phyloP scores from a whole-genome alignment of 2,797 vertebrate genomes.

The Gallinago solitaria region DNA sequence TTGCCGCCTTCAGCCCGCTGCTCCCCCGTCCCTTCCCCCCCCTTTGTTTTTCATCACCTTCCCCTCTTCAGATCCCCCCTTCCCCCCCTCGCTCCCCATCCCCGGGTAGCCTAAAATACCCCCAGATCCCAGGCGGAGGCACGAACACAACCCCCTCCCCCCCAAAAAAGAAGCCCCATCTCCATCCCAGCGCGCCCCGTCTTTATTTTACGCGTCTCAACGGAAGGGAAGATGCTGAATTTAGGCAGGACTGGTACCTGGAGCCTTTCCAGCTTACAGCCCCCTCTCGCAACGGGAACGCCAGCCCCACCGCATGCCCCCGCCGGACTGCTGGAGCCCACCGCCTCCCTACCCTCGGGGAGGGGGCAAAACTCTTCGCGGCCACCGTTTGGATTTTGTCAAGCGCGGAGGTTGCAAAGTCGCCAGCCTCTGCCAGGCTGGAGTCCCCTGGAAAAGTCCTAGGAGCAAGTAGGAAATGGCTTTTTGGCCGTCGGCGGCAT shows the following conservation, averaged over 20 bases:
- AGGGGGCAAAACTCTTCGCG: background rate
- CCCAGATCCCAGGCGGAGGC: background rate
- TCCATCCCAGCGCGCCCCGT: background rate
- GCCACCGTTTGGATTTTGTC: constrained; percentile 31
- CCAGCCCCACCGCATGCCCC: background rate
- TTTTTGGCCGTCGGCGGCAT: constrained; percentile 12
- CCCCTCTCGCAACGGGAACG: background rate
- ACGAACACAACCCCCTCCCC: background rate
- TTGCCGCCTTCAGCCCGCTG: background rate
- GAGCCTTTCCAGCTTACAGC: constrained; percentile 34
- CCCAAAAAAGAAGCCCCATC: background rate
- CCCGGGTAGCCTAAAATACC: background rate
- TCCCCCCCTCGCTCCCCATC: background rate
- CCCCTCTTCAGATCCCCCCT: background rate
- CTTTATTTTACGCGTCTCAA: background rate
- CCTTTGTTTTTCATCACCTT: background rate
- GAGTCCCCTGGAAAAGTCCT: constrained; percentile 37
- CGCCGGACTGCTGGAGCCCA: background rate
- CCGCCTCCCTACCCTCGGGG: background rate
- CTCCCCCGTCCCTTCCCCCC: background rate
- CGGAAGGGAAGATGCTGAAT: constrained; percentile 33
- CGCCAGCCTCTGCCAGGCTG: constrained; percentile 34
- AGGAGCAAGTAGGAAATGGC: constrained; percentile 21
- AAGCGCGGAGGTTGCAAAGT: background rate
- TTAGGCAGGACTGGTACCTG: constrained; percentile 41